A percentile compares a stretch with the other conserved stretches of the same genome.
phyloP scores from a whole-genome alignment of 2,113 vertebrate species.

The Embiotoca jacksoni region DNA sequence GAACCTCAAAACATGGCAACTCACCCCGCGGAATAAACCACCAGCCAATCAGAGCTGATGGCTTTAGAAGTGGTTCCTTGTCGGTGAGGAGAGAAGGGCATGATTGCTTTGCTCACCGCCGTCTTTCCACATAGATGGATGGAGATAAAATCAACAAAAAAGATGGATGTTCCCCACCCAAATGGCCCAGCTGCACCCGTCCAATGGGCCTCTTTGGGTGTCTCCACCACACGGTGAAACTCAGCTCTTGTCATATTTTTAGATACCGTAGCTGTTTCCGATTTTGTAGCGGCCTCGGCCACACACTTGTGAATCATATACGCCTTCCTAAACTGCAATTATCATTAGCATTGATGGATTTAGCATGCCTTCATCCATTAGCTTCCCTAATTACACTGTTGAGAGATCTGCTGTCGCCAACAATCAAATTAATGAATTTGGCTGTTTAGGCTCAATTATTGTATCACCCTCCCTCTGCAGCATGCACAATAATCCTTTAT shows the following conservation, averaged over 20 bases:
- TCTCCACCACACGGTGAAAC: slow-evolving; percentile 26
- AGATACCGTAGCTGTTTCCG: slow-evolving; percentile 57
- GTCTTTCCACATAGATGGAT: slow-evolving; percentile 52
- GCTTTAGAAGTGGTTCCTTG: slow-evolving; percentile 66
- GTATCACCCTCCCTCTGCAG: slow-evolving; percentile 39
- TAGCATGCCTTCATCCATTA: slow-evolving; percentile 79
- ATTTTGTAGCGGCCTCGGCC: slow-evolving; percentile 58
- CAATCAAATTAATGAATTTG: slow-evolving; percentile 84
- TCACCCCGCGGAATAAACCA: slow-evolving; percentile 49
- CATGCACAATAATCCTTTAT: slow-evolving; percentile 74
- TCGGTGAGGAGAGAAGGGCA: slow-evolving; percentile 42
- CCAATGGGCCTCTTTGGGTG: slow-evolving; percentile 54
- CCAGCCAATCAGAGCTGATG: slow-evolving; percentile 61
- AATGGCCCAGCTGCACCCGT: slow-evolving; percentile 55
- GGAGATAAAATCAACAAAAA: slow-evolving; percentile 60
- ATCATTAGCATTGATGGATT: slow-evolving; percentile 86
- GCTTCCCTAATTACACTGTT: slow-evolving; percentile 81
- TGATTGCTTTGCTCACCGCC: slow-evolving; percentile 65
- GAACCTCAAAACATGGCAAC: slow-evolving; percentile 39
- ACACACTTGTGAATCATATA: slow-evolving; percentile 63
- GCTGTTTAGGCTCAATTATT: slow-evolving; percentile 80
- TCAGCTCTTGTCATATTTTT: slow-evolving; percentile 70
- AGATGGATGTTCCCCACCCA: slow-evolving; percentile 40
- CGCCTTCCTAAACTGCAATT: slow-evolving; percentile 77
- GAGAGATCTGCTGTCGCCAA: slow-evolving; percentile 80